Percentiles rank a stretch among this genome's conserved stretches.
Conservation (phyloP, 2,797 vertebrate species). For the Myoxocephalus aenaeus region DNA sequence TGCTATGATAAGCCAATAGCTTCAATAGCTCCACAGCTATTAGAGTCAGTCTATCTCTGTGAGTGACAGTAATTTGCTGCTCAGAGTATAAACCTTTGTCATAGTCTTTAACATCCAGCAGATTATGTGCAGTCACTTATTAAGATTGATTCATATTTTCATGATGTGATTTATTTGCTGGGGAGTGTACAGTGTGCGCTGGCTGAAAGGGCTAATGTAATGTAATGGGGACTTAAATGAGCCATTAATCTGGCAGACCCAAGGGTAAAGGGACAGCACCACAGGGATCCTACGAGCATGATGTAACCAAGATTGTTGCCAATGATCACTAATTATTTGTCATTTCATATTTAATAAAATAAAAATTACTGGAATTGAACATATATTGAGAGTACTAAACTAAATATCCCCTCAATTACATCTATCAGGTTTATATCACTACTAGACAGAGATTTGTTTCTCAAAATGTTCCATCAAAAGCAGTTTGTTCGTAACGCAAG, state of each 20-base stretch:
- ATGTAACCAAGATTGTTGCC: conserved; percentile 52
- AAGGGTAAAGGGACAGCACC: conserved; percentile 79
- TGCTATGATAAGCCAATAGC: conserved; percentile 52
- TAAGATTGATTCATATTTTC: conserved; percentile 81
- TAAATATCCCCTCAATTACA: conserved; percentile 14
- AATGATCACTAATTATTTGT: conserved; percentile 42
- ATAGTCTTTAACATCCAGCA: conserved; percentile 74
- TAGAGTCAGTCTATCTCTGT: conserved; percentile 48
- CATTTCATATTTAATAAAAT: conserved; percentile 27
- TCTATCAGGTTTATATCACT: conserved; percentile 14
- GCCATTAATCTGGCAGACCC: conserved; percentile 78
- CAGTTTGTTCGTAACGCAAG: conserved; percentile 37
- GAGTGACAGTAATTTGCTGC: conserved; percentile 72
- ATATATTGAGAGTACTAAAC: conserved; percentile 19
- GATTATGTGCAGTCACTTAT: conserved; percentile 76
- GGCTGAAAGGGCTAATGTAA: conserved; percentile 70
- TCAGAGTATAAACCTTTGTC: conserved; percentile 71
- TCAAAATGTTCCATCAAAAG: conserved; percentile 31
- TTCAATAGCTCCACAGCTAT: conserved; percentile 49
- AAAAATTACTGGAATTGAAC: conserved; percentile 25
- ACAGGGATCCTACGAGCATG: conserved; percentile 45
- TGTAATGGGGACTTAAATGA: conserved; percentile 82
- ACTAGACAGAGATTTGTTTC: background rate
- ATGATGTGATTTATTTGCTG: conserved; percentile 77
- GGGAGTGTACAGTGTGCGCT: conserved; percentile 58